Evolutionary conservation across 1,140 invertebrate species (phyloP).

Genomic region (Microplitis demolitor): DNA sequence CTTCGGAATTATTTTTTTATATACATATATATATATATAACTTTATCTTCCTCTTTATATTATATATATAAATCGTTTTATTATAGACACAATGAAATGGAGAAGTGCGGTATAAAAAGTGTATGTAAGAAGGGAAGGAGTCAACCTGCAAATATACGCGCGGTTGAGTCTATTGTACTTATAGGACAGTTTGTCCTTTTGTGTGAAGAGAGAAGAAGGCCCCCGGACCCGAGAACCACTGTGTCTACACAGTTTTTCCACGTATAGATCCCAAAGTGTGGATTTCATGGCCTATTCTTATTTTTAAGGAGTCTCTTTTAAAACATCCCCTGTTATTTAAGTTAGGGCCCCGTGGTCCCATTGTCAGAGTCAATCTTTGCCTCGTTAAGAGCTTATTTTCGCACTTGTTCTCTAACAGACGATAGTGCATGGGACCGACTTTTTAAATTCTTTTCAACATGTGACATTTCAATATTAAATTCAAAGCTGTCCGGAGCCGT

Average conservation of each 20-base stretch:
- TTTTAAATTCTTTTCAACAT: background rate
- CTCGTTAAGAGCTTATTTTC: slow-evolving; percentile 62
- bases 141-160: slow-evolving; percentile 58
- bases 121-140: slow-evolving; percentile 30
- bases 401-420: slow-evolving; percentile 43
- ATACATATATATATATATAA: background rate
- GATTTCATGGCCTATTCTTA: slow-evolving; percentile 51
- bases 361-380: slow-evolving; percentile 57
- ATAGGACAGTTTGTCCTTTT: slow-evolving; percentile 27
- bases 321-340: background rate
- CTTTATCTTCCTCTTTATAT: slow-evolving; percentile 11
- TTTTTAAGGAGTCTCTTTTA: slow-evolving; percentile 25
- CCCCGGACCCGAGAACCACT: slow-evolving; percentile 12
- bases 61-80: slow-evolving; percentile 7
- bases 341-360: slow-evolving; percentile 10
- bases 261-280: slow-evolving; percentile 34
- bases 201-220: slow-evolving; percentile 32
- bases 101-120: background rate
- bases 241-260: slow-evolving; percentile 27
- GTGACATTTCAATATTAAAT: slow-evolving; percentile 3
- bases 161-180: slow-evolving; percentile 40
- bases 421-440: background rate
- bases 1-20: slow-evolving; percentile 1
- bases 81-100: slow-evolving; percentile 2
- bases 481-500: background rate